Base-by-base conservation (phyloP, 2,113 vertebrate genomes). In the Heterocephalus glaber region DNA sequence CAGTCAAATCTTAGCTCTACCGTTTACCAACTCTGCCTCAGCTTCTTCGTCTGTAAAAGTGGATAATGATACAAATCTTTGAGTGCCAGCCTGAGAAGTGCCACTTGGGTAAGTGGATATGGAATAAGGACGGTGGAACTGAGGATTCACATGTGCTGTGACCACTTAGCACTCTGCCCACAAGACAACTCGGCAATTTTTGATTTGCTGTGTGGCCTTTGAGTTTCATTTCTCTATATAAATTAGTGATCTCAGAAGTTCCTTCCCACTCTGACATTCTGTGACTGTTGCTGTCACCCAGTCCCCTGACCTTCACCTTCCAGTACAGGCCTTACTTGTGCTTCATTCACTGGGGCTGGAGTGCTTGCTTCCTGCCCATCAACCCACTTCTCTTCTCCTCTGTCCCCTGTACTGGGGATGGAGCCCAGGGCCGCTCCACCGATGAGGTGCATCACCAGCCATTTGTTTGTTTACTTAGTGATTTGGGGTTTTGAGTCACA, bases 31-130 rank as follows among this genome's bases (percentile, higher is more conserved):
- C 54, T 96, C 85, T 88, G 70, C 93, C 66, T 92, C 5, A 11
- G 86, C 41, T 86, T 88, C 83, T 56, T 90, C 81, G 60, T 74
- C 72, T 96, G 28, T 95, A 84, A 80, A 96, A 65, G 68, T 80
- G 76, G 41, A 54, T 85, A 52, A 66, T 90, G 85, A 83, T 47
- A 68, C 30, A 54, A 96, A 81, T 85, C 86, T 60, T 76, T 72
- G 63, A 93, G 83, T 85, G 44, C 63, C 79, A 84, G 28, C 44
- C 74, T 72, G 56, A 76, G n/a, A 60, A 70, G n/a, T 61, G n/a
- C 72, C 86, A 19, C 20, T 60, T 90, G 61, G 80, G 66, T 72
- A 80, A 82, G 24, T 88, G 41, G 77, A 35, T 86, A 47, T 94
- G 89, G 63, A 88, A 17, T 58, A 58, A 58, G 44, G 80, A 81